A percentile compares a stretch with the other conserved stretches of the same genome.
phyloP scores from a whole-genome alignment of 2,888 invertebrate species.

The Apotomis turbidana region DNA sequence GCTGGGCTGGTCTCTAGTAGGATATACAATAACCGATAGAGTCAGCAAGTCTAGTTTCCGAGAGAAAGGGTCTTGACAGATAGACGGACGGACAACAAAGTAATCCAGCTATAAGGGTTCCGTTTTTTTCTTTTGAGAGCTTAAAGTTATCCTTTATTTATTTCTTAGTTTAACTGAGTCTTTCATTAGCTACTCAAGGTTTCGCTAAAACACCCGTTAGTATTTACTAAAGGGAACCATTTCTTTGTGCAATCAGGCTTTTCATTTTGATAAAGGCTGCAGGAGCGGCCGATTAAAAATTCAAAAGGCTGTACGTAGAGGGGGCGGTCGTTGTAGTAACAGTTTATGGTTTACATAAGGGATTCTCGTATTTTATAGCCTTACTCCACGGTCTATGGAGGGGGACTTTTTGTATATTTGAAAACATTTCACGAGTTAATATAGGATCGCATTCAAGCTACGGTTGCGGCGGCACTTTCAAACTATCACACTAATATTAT shows the following conservation, averaged over 20 bases:
- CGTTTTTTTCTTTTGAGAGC: too few relatives aligned
- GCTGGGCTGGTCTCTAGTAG: too few relatives aligned
- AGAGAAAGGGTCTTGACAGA: too few relatives aligned
- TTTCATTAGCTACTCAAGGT: neutral
- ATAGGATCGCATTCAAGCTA: too few relatives aligned
- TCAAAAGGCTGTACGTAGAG: slow-evolving; percentile 46
- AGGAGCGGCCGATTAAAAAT: slow-evolving; percentile 48
- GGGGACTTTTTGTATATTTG: slow-evolving; percentile 6
- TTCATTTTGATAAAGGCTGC: slow-evolving; percentile 43
- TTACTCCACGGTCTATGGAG: slow-evolving; percentile 5
- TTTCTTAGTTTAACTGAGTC: neutral
- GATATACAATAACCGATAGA: too few relatives aligned
- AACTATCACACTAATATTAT: too few relatives aligned
- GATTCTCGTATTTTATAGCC: slow-evolving; percentile 22
- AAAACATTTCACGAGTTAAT: neutral
- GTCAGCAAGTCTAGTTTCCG: too few relatives aligned
- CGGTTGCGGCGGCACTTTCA: too few relatives aligned
- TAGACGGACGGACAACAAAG: too few relatives aligned
- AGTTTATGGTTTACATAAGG: slow-evolving; percentile 38
- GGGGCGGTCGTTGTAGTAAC: slow-evolving; percentile 23
- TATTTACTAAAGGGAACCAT: slow-evolving; percentile 18
- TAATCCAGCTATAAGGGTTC: too few relatives aligned
- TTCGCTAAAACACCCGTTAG: neutral
- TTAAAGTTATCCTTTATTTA: too few relatives aligned
- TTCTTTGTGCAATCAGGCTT: slow-evolving; percentile 50